Percentiles rank a stretch among this genome's conserved stretches.
These are phyloP conservation scores for Siphonodentalium dalli DNA, from an alignment of 2,888 invertebrate species.

Conservation along the genomic window DNA sequence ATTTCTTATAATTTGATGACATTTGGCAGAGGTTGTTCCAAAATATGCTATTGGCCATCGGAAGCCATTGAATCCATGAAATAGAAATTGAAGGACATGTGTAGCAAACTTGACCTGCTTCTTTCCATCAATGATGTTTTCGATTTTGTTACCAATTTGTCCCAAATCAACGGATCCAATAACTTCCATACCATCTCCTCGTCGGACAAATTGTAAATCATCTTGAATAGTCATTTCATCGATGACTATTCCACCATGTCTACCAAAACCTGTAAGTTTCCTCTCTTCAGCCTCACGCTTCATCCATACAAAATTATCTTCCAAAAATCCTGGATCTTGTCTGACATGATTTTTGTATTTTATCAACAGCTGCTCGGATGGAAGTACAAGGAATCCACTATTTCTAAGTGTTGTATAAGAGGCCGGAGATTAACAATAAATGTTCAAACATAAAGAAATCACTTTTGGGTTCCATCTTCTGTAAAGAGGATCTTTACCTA, in stretches of 20 bases:
- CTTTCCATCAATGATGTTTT: constrained; percentile 6
- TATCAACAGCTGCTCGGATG: constrained; percentile 19
- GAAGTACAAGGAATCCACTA: constrained; percentile 15
- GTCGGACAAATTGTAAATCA: constrained; percentile 16
- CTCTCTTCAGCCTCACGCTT: constrained; percentile 11
- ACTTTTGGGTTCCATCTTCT: constrained; percentile 23
- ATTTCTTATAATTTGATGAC: constrained; percentile 17
- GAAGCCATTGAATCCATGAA: constrained; percentile 22
- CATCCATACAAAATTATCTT: constrained; percentile 25
- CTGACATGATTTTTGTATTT: constrained; percentile 28
- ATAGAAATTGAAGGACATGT: constrained; percentile 23
- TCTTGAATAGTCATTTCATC: constrained; percentile 31
- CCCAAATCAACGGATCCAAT: constrained; percentile 16
- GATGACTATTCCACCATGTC: constrained; percentile 20
- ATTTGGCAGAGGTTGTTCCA: constrained; percentile 16
- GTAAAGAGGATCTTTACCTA: constrained; percentile 11
- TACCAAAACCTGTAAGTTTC: constrained; percentile 16
- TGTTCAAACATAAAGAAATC: constrained; percentile 18
- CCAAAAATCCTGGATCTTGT: constrained; percentile 17
- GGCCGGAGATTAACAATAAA: constrained; percentile 16
- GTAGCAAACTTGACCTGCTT: constrained; percentile 22
- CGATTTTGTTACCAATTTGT: constrained; percentile 11
- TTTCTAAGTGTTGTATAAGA: constrained; percentile 11
- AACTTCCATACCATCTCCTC: constrained; percentile 7
- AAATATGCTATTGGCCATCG: constrained; percentile 31